Evolutionary conservation across 2,113 vertebrate species (phyloP), one percentile per base, ranked within the genome.

Genomic region (Elephas maximus): DNA sequence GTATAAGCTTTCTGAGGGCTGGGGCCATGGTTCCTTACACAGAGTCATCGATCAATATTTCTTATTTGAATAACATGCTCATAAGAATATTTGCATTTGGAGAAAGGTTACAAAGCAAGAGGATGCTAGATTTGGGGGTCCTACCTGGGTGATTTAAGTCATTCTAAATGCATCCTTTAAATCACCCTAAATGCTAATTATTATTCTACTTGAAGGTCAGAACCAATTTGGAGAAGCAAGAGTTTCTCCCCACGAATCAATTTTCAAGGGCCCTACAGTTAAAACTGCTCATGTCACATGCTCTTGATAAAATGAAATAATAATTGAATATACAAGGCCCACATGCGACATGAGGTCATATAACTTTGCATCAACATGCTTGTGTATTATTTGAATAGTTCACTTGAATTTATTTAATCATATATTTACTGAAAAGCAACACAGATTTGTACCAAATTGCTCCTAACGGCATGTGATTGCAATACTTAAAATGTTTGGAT

Each of bases 231-330:
- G 57, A 48, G 79, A 96, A 91, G 88, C 12, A n/a, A 89, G 48
- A 63, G 17, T 97, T 89, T 96, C 88, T 96, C 63, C 51, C 82
- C 85, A n/a, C 21, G 78, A 95, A 80, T 93, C 85, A 87, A 20
- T 95, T 92, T 88, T 97, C 89, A 95, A 69, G 74, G 26, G 76
- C 37, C 15, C 53, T 77, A 71, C 57, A 51, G 79, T 24, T 48
- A 77, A 95, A 95, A 93, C 6, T 0, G 73, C 44, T 94, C 74
- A 24, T 4, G n/a, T 94, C 85, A 87, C 79, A 91, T 0, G 28
- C 45, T 76, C 57, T 82, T 90, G 94, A 97, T 96, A 93, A 96
- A 97, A 95, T 81, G 84, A 81, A 96, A 78, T 79, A 95, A 90
- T 83, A 94, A 94, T 88, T 86, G 93, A 91, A 65, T 94, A 82